Evolutionary conservation across 2,888 invertebrate species (phyloP).

Genomic region (Frankliniella fusca): DNA sequence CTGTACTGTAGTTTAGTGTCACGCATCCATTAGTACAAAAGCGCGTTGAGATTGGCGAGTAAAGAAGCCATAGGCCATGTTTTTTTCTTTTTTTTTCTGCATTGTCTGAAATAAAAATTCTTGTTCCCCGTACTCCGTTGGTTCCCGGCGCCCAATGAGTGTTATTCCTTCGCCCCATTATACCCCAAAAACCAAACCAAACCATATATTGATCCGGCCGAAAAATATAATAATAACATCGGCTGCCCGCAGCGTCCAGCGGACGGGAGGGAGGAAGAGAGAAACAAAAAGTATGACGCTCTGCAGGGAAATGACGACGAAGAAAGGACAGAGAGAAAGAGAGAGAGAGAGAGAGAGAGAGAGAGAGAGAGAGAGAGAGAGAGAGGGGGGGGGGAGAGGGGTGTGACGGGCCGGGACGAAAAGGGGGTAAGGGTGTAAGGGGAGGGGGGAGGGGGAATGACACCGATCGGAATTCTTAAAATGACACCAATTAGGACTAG

Average conservation of each 20-base stretch:
- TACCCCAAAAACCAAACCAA: slow-evolving; percentile 12
- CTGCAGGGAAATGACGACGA: too few species aligned
- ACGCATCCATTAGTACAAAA: too few species aligned
- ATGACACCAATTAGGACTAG: slow-evolving; percentile 26
- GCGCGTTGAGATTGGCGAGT: too few species aligned
- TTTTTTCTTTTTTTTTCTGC: too few species aligned
- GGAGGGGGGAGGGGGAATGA: background rate
- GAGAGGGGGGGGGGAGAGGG: background rate
- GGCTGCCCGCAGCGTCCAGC: background rate
- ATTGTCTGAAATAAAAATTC: too few species aligned
- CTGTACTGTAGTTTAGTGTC: background rate
- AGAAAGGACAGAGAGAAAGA: too few species aligned
- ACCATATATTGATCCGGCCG: slow-evolving; percentile 21
- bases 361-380: background rate
- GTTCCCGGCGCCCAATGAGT: background rate
- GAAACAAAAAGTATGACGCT: background rate
- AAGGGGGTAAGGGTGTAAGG: background rate
- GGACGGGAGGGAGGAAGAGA: background rate
- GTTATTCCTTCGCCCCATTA: slow-evolving; percentile 7
- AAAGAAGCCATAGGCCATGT: too few species aligned
- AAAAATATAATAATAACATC: slow-evolving; percentile 17
- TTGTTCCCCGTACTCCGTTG: too few species aligned
- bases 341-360: background rate
- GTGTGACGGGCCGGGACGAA: background rate
- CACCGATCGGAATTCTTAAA: slow-evolving; percentile 22